Base-by-base conservation (phyloP, 2,113 vertebrate species). In the Bufo gargarizans region DNA sequence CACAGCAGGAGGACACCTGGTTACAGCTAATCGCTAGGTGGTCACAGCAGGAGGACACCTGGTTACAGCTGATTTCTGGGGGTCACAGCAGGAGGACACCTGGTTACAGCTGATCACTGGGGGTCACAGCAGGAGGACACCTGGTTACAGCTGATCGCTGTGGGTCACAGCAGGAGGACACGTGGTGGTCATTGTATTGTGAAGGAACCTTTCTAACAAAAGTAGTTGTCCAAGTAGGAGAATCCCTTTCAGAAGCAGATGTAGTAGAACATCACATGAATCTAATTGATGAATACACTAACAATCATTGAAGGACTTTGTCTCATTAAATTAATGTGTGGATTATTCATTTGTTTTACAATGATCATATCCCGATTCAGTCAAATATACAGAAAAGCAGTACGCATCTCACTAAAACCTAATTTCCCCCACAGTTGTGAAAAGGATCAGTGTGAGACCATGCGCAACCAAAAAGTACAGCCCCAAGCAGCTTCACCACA, bases 321-420 rank as follows among this genome's bases (percentile, higher is more conserved):
- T 8, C 45, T 74, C 2, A 17, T 74, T 12, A n/a, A 43, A 71
- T 10, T 43, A 13, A 71, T 8, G n/a, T 19, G 61, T n/a, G 33
- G 33, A 71, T 1, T 71, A 5, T 5, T 43, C 43, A 74, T 14
- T 47, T 74, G 13, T 74, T 67, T 22, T 67, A 67, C 65, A 7
- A 67, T n/a, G 5, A 8, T 67, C 6, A 47, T 47, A 74, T 17
- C 3, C 43, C 14, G 59, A 45, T 45, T 14, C 59, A 45, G 45
- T 43, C 16, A 80, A 80, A 80, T 80, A 80, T 80, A 80, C 78
- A 80, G 9, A 53, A 19, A 19, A 77, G 22, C 19, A 53, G 56
- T 22, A 56, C 56, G 53, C n/a, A 56, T 56, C 11, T 77, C 76
- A 77, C 19, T 19, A 77, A 77, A 53, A 2, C 17, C 17, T 77